Conservation (phyloP, 2,888 invertebrate genomes). For the Pandemis heparana region DNA sequence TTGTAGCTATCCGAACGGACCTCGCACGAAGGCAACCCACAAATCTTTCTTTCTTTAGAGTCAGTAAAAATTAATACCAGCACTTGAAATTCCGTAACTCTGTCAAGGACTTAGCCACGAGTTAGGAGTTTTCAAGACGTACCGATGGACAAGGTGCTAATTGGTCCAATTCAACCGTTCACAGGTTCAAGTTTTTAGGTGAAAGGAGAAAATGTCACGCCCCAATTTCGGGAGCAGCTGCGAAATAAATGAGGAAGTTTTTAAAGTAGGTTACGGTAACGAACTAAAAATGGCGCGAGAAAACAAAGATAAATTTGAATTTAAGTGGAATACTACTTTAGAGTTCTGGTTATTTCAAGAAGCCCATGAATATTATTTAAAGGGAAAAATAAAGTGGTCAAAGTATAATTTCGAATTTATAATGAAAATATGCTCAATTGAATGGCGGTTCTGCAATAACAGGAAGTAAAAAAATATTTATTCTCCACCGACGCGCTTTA, state of each 20-base stretch:
- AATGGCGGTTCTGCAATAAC: neutral
- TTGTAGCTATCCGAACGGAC: too few species aligned
- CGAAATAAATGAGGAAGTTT: constrained; percentile 6
- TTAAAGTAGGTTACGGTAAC: constrained; percentile 6
- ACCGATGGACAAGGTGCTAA: constrained; percentile 53
- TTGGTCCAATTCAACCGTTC: constrained; percentile 46
- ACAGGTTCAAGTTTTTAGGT: constrained; percentile 43
- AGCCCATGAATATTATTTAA: neutral
- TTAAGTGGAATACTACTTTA: neutral
- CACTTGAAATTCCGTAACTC: constrained; percentile 23
- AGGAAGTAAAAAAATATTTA: neutral
- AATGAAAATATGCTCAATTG: neutral
- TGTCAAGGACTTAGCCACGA: constrained; percentile 15
- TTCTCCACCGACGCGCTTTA: neutral
- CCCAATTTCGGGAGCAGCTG: constrained; percentile 19
- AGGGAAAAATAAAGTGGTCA: neutral
- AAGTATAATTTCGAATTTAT: neutral
- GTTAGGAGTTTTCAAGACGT: constrained; percentile 32
- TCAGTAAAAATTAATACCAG: constrained; percentile 11
- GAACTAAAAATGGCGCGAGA: neutral
- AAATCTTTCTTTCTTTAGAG: too few species aligned
- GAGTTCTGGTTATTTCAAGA: neutral
- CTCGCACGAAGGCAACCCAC: too few species aligned
- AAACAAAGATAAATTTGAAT: neutral
- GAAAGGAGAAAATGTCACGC: constrained; percentile 35